Conservation (phyloP, 2,888 invertebrate species). For the Habrosyne pyritoides region DNA sequence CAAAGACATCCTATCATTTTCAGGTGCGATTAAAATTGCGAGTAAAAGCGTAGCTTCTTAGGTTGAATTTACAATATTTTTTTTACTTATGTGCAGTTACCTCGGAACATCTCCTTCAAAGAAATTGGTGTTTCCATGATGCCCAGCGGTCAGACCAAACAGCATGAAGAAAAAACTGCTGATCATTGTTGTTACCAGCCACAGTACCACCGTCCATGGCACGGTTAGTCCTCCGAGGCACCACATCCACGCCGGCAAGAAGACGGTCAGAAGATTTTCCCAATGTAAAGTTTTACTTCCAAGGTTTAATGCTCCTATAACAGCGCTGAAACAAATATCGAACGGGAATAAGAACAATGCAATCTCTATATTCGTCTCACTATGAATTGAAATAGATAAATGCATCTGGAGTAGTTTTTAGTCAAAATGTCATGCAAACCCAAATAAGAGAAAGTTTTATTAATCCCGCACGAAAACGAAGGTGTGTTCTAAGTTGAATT, state of each 20-base stretch:
- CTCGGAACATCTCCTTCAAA: slow-evolving; percentile 91
- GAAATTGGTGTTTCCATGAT: slow-evolving; percentile 91
- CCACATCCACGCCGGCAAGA: slow-evolving; percentile 74
- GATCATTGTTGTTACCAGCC: slow-evolving; percentile 78
- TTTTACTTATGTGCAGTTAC: slow-evolving; percentile 38
- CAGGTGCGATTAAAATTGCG: not conserved
- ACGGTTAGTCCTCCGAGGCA: slow-evolving; percentile 57
- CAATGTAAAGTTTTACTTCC: slow-evolving; percentile 36
- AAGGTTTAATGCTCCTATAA: not conserved
- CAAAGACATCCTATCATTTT: no score
- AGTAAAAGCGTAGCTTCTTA: not conserved
- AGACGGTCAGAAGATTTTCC: slow-evolving; percentile 54
- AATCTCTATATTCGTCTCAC: no score
- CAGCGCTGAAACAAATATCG: not conserved
- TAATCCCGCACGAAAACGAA: no score
- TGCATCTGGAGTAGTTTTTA: no score
- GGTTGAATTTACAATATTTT: not conserved
- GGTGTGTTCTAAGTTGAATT: no score
- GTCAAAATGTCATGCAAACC: no score
- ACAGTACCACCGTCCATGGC: slow-evolving; percentile 69
- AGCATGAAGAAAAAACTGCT: slow-evolving; percentile 85
- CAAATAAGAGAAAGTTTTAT: no score
- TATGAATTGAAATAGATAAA: no score
- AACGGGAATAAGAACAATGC: no score
- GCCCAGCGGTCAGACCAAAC: slow-evolving; percentile 90